Evolutionary conservation across 2,888 invertebrate genomes (phyloP).

Genomic region (Monoplex corrugatus): DNA sequence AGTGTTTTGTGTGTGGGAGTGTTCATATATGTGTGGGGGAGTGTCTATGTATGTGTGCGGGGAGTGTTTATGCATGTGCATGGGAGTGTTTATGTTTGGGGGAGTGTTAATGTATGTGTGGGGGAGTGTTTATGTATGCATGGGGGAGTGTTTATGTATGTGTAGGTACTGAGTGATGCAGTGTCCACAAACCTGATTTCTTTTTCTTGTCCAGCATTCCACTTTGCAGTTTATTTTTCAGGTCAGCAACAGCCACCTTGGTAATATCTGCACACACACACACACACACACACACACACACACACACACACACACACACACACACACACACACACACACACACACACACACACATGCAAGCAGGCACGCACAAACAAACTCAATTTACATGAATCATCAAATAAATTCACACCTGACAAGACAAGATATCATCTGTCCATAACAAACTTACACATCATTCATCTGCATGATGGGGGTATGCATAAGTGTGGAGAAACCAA

Average conservation of each 20-base stretch:
- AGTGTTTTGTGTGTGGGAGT: no score
- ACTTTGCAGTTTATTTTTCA: slow-evolving; percentile 61
- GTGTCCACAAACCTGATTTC: slow-evolving; percentile 50
- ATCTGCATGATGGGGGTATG: no score
- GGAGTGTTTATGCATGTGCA: not conserved
- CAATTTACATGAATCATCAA: no score
- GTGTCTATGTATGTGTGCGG: not conserved
- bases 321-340: not conserved
- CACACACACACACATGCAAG: not conserved
- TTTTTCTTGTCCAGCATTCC: slow-evolving; percentile 70
- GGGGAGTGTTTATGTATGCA: no score
- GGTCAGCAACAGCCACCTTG: slow-evolving; percentile 60
- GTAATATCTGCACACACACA: slow-evolving; percentile 46
- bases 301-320: slow-evolving; percentile 3
- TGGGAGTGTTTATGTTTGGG: no score
- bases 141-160: not conserved
- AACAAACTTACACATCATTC: no score
- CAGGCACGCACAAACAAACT: no score
- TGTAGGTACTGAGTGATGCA: no score
- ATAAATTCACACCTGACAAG: no score
- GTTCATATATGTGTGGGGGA: not conserved
- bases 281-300: not conserved
- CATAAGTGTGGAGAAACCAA: no score
- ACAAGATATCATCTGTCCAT: no score
- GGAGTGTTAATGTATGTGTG: not conserved